Evolutionary conservation across 2,797 vertebrate genomes (phyloP).

Genomic region (Enteromius thamalakanensis): DNA sequence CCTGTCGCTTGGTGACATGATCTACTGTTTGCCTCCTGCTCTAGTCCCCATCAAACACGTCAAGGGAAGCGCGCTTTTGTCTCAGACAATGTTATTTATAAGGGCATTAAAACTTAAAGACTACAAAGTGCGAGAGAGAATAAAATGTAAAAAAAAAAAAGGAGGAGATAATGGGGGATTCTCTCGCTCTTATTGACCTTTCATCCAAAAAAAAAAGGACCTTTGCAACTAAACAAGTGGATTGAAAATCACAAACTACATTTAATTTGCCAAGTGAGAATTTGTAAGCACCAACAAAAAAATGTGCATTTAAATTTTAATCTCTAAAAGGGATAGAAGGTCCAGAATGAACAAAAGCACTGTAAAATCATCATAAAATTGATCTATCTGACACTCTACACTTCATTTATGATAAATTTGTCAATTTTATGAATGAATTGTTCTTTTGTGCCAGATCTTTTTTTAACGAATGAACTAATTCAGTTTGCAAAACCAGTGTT

Average conservation of each 20-base stretch:
- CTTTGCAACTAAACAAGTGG: background rate
- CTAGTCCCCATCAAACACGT: slow-evolving; percentile 5
- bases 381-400: no score
- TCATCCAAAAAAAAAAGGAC: background rate
- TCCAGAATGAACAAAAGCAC: background rate
- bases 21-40: slow-evolving; percentile 49
- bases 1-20: slow-evolving; percentile 43
- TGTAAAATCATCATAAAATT: background rate
- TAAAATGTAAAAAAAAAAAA: background rate
- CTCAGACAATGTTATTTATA: slow-evolving; percentile 35
- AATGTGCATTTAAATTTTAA: background rate
- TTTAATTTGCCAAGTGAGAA: background rate
- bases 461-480: no score
- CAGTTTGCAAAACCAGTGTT: no score
- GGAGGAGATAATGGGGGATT: background rate
- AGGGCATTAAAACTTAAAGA: slow-evolving; percentile 37
- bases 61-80: slow-evolving; percentile 26
- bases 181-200: background rate
- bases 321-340: background rate
- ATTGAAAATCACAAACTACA: background rate
- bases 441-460: no score
- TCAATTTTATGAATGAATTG: no score
- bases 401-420: no score
- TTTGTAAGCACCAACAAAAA: background rate
- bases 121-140: background rate